Percentiles rank a stretch among this genome's conserved stretches.
These are phyloP conservation scores for Sebastes goodei DNA, from an alignment of 2,797 vertebrate genomes.

Conservation along the genomic window DNA sequence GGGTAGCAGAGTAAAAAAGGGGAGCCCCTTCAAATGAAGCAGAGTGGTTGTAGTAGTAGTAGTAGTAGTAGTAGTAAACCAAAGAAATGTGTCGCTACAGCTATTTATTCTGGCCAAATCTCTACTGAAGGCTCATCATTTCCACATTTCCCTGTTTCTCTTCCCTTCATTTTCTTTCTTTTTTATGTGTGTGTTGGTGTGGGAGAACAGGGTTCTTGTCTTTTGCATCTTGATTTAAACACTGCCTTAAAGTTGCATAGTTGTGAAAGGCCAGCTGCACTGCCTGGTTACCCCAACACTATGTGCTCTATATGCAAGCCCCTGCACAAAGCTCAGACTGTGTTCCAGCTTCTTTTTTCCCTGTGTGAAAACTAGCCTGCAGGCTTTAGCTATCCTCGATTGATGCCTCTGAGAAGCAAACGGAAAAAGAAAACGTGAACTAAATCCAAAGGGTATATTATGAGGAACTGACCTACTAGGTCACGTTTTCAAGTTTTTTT, in stretches of 20 bases:
- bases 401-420: conserved; percentile 50
- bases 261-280: conserved; percentile 82
- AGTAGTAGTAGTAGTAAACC: neutral
- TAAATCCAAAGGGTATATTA: conserved; percentile 52
- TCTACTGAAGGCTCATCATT: conserved; percentile 26
- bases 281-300: conserved; percentile 82
- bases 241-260: conserved; percentile 78
- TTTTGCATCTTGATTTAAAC: conserved; percentile 79
- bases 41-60: neutral
- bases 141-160: conserved; percentile 11
- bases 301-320: conserved; percentile 79
- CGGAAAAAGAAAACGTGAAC: conserved; percentile 52
- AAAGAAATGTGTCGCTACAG: neutral
- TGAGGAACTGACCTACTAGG: conserved; percentile 7
- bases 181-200: conserved; percentile 42
- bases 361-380: conserved; percentile 51
- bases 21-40: neutral
- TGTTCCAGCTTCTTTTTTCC: conserved; percentile 68
- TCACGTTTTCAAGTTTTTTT: conserved; percentile 10
- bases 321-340: conserved; percentile 73
- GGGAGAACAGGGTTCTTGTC: conserved; percentile 69
- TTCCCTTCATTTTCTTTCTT: conserved; percentile 8
- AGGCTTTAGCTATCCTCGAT: conserved; percentile 44
- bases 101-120: neutral
- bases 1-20: neutral